Conservation (phyloP, 2,797 vertebrate genomes). For the Tauraco hartlaubi region DNA sequence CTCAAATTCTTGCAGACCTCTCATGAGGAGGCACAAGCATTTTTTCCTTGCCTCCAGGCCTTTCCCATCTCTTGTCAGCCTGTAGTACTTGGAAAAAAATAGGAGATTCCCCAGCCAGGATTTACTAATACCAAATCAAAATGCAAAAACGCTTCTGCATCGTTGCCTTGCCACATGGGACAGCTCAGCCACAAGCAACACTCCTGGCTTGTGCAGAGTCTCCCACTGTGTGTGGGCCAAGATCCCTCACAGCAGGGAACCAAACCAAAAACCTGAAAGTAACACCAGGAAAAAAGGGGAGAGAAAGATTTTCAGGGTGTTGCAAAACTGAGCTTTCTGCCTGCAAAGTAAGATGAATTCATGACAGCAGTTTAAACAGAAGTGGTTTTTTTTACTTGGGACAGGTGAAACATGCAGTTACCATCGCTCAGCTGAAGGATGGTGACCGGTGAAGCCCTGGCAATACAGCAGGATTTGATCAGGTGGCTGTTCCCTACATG, state of each 20-base stretch:
- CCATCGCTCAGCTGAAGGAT: background rate
- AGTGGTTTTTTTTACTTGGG: background rate
- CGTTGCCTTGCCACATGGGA: background rate
- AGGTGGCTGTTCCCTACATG: background rate
- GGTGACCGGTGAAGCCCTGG: background rate
- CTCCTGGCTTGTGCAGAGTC: background rate
- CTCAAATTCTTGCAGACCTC: background rate
- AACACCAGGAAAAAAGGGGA: background rate
- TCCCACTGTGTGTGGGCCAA: background rate
- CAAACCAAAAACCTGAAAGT: background rate
- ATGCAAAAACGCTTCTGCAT: background rate
- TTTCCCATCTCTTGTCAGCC: conserved; percentile 20
- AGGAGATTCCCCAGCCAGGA: background rate
- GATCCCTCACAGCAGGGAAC: background rate
- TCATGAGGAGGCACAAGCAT: background rate
- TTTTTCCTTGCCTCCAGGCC: background rate
- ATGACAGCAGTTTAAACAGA: background rate
- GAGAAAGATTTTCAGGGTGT: background rate
- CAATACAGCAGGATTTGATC: background rate
- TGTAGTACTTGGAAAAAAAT: background rate
- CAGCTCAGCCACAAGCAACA: background rate
- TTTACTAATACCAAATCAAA: background rate
- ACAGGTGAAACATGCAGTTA: background rate
- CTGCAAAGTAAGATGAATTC: background rate
- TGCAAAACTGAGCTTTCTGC: background rate